Percentiles rank a stretch among this genome's conserved stretches.
phyloP scores from a whole-genome alignment of 2,888 invertebrate genomes.

The Xestia rhomboidea region DNA sequence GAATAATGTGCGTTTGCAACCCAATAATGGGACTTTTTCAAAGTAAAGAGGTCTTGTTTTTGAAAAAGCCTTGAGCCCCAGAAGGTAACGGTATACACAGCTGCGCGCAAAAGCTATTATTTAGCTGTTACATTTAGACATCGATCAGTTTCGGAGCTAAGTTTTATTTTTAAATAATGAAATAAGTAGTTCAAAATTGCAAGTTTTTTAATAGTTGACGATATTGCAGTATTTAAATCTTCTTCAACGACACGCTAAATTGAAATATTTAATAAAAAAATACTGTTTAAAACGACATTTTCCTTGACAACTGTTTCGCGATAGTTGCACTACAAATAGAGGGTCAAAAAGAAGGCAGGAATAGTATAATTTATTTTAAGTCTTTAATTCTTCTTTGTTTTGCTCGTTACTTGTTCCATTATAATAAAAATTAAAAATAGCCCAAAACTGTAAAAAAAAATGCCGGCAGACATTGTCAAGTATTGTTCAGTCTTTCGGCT shows the following conservation, averaged over 20 bases:
- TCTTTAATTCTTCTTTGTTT: background rate
- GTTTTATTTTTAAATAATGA: conserved; percentile 21
- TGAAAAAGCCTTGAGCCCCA: conserved; percentile 84
- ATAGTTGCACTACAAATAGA: conserved; percentile 5
- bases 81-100: conserved; percentile 88
- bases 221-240: background rate
- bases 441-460: conserved; percentile 37
- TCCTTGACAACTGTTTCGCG: background rate
- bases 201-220: background rate
- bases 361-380: background rate
- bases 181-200: conserved; percentile 21
- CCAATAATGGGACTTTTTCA: conserved; percentile 73
- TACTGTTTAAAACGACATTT: too few species aligned
- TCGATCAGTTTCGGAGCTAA: conserved; percentile 31
- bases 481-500: conserved; percentile 49
- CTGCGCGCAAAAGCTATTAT: conserved; percentile 86
- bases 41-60: conserved; percentile 62
- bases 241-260: too few species aligned
- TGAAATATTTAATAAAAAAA: too few species aligned
- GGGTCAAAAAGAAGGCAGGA: background rate
- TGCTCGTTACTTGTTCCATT: conserved; percentile 26
- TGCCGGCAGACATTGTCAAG: conserved; percentile 54
- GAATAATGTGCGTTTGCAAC: conserved; percentile 78
- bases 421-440: conserved; percentile 39
- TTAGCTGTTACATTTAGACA: conserved; percentile 85